Evolutionary conservation across 2,888 invertebrate genomes (phyloP), one percentile per base, ranked within the genome.

Genomic region (Dasypolia templi): DNA sequence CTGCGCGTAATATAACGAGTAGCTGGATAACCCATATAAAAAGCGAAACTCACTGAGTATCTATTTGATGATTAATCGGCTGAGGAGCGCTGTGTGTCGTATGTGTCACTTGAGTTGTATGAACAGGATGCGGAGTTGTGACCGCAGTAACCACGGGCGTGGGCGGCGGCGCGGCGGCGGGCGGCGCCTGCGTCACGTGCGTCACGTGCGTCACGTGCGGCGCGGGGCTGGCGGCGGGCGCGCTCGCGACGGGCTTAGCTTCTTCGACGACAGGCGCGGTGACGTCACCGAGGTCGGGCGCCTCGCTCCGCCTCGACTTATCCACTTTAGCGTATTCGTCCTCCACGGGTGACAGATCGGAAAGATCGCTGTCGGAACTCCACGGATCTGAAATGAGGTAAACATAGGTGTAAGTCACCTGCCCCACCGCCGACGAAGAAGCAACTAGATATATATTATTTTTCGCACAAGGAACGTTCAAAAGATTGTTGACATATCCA

Each of bases 321-420:
- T 95, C 95, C 56, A 96, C 95, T 87, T 95, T 95, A 46, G 96
- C 96, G 83, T 96, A 96, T 81, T 96, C 96, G 84, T 97, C 97
- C 86, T 98, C 98, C 69, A 98, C 98, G 0, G 98, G 98, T 85
- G 98, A 98, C 72, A 98, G 95, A 94, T 98, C 98, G 3, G 98
- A 98, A 62, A 98, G 97, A 92, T 99, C 98, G 68, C 98, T 98
- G 91, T 99, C 98, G 17, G 98, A 98, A 80, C 98, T 97, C 96
- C 98, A 98, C 22, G 98, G 97, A 92, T 98, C 98, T 93, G 85
- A 3, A 85, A 81, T 39, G 14, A 64, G 22, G 39, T 42, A 42
- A 62, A 22, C 22, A 44, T 12, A 49, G 19, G 3, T 53, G 51
- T 55, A 58, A 35, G 22, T 7, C 32, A 58, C 22, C 58, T 35